Evolutionary conservation across 2,888 invertebrate genomes (phyloP).

Genomic region (Epinotia bilunana): DNA sequence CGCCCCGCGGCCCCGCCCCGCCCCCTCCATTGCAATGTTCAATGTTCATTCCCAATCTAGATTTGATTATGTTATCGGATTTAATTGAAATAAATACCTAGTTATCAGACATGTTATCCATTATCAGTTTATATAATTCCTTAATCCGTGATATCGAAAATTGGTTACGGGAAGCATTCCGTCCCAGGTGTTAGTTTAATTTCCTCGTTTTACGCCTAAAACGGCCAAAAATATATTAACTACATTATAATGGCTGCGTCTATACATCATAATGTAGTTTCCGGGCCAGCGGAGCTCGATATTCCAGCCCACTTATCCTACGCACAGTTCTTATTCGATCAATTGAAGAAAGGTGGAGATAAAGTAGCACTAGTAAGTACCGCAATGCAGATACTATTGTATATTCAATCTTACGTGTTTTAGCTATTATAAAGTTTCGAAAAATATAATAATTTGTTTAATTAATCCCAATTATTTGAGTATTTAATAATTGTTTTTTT

Average conservation of each 20-base stretch:
- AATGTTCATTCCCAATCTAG: not conserved
- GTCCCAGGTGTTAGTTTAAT: slow-evolving; percentile 13
- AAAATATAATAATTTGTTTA: not conserved
- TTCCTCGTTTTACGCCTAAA: slow-evolving; percentile 13
- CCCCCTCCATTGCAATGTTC: not conserved
- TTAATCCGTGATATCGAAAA: slow-evolving; percentile 30
- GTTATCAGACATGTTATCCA: slow-evolving; percentile 34
- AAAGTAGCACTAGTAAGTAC: slow-evolving; percentile 77
- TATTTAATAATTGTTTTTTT: too few species aligned
- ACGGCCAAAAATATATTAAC: not conserved
- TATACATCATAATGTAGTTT: slow-evolving; percentile 72
- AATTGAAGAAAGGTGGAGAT: slow-evolving; percentile 79
- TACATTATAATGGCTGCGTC: slow-evolving; percentile 55
- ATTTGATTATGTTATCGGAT: slow-evolving; percentile 3
- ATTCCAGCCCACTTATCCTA: slow-evolving; percentile 80
- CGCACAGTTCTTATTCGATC: slow-evolving; percentile 82
- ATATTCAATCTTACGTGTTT: slow-evolving; percentile 1
- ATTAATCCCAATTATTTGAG: not conserved
- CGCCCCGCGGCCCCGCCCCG: not conserved
- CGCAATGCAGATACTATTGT: slow-evolving; percentile 35
- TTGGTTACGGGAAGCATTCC: not conserved
- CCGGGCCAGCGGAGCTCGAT: slow-evolving; percentile 71
- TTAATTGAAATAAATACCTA: slow-evolving; percentile 24
- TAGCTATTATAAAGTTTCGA: not conserved
- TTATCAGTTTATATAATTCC: slow-evolving; percentile 32